Evolutionary conservation across 1,140 invertebrate species (phyloP), one percentile per base, ranked within the genome.

Genomic region (Sminthurinus signatus): DNA sequence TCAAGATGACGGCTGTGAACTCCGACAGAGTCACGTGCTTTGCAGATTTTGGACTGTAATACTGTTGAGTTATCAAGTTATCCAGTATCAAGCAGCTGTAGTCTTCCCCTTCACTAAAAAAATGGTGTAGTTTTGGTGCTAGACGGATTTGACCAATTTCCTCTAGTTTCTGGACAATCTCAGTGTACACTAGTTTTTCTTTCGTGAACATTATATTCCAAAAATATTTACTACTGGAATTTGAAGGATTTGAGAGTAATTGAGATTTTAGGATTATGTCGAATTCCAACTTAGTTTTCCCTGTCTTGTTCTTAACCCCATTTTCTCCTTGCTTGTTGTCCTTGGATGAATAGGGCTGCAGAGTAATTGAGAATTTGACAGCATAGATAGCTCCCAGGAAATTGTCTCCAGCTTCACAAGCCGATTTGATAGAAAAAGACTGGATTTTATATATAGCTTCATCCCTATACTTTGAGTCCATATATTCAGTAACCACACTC

Each of bases 51-150:
- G 68, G 64, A 21, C 54, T 69, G 50, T 59, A 56, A 60, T 62
- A 65, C 23, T 60, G 60, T 12, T 36, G 46, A 25, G 62, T 62
- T 25, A 65, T 62, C 42, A 69, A 55, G 57, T 69, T 66, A 56
- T 69, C 68, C 63, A 69, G 44, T 21, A 69, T 14, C 3, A 69
- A 14, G 25, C 67, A 65, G 10, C 55, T 58, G 39, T 65, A 69
- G 15, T 60, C 48, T n/a, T 69, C 67, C 19, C 56, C 63, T 29
- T 69, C 67, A 3, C 28, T 52, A 48, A 58, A 65, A 31, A 32
- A 69, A 39, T 64, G 57, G 21, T 60, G 48, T 27, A 65, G 36
- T 52, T 60, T 60, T 15, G 63, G 63, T 17, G 32, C 50, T 12
- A 65, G 19, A 27, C 32, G 14, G 0, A 27, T 19, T 1, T 36